Base-by-base conservation (phyloP, 2,797 vertebrate species). In the Poeciliopsis gracilis region DNA sequence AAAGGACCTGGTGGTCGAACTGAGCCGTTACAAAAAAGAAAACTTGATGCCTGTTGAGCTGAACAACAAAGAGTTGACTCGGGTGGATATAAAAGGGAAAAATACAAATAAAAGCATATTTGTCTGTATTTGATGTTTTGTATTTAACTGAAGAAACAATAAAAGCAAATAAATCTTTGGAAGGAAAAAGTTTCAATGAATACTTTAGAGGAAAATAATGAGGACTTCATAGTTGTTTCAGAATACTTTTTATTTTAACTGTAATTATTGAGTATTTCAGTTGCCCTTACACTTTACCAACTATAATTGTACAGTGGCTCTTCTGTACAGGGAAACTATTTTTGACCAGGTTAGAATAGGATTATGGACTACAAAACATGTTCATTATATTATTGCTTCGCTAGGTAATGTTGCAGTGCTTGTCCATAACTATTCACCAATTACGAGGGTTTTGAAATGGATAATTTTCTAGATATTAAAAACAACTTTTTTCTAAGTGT, bases 1-100 rank as follows among this genome's bases (percentile, higher is more conserved):
- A 67, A 41, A 76, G 74, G 81, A 71, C 72, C 63, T 0, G 53
- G 47, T 25, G 80, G 45, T 49, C 66, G 33, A 78, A 73, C 66
- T 43, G 41, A 25, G 41, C 75, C 30, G 63, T 73, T 66, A 75
- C 63, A 28, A n/a, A 59, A n/a, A 45, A 41, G 41, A 45, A 70
- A 43, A 70, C 41, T 7, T 5, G 30, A 41, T 13, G 25, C 23
- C 41, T 70, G 67, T 25, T 45, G 41, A 69, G 66, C 11, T 69
- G 41, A 13, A 70, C 38, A 28, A 28, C 41, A 70, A 45, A 70
- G 23, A 69, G 20, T 67, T 38, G 10, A 67, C 63, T 23, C 1
- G 18, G 33, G 20, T n/a, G 20, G 20, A 8, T 5, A 25, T 67
- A 12, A 67, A 67, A 25, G 2, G 36, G 4, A 2, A 11, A 38